Evolutionary conservation across 2,797 vertebrate genomes (phyloP), one percentile per base, ranked within the genome.

Genomic region (Balearica regulorum): DNA sequence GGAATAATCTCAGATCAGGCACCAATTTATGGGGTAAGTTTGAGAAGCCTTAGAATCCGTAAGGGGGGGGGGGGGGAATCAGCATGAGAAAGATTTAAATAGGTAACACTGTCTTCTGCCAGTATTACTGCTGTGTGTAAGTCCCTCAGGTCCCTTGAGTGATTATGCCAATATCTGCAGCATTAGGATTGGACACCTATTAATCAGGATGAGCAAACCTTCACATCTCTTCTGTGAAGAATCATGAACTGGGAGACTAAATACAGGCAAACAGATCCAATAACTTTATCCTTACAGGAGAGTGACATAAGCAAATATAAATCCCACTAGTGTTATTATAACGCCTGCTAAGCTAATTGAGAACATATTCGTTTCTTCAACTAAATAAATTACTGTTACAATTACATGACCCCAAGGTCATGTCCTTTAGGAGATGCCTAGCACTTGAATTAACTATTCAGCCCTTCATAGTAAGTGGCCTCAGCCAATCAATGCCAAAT

Each of bases 381-480:
- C 97, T 97, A 98, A 98, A 98, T 97, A 98, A 98, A 98, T 98
- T 97, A 98, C 87, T 46, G 87, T 96, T 96, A 95, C 96, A 97
- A 96, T 98, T 96, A 97, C 94, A 93, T 95, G 96, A 98, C 97
- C 95, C 88, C 90, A 90, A 97, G 97, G 97, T 98, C 97, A 97
- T 39, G 88, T 97, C 97, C 97, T 97, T 88, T 71, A 97, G 97
- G 97, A 98, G 81, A 95, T 82, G 92, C 94, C 94, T 95, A 95
- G 92, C 90, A 95, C 95, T 97, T 97, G 94, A 97, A 96, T 97
- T 97, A 98, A 95, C 95, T 97, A 65, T 96, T 97, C 89, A 95
- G 58, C 85, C 90, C 92, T 97, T 98, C 96, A 95, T 87, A 95
- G 80, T 97, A 97, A 97, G 96, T 97, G 96, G 86, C 76, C 86